phyloP scores from a whole-genome alignment of 2,797 vertebrate species.

The Acestrorhynchus altus region DNA sequence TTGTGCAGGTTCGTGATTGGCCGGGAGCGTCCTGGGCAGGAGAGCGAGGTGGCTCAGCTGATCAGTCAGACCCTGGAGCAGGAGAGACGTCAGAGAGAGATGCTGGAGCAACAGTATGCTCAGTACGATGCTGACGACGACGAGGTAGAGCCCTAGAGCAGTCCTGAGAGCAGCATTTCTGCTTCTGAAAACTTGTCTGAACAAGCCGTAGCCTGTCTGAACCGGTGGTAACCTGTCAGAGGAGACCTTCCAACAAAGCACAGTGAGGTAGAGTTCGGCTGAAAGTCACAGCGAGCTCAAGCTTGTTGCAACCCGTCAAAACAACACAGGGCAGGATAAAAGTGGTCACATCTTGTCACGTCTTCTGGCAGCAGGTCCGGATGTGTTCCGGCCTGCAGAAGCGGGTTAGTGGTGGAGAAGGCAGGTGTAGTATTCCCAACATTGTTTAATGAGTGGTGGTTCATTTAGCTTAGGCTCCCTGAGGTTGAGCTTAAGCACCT shows the following conservation, averaged over 20 bases:
- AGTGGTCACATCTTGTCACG: background rate
- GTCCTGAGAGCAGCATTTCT: conserved; percentile 3
- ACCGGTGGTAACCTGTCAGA: conserved; percentile 5
- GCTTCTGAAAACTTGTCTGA: conserved; percentile 22
- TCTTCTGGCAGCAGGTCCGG: background rate
- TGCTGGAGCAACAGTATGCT: conserved; percentile 94
- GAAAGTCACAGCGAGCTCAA: conserved; percentile 34
- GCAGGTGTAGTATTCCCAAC: background rate
- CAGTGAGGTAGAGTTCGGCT: conserved; percentile 25
- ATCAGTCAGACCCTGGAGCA: conserved; percentile 98
- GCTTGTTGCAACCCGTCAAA: conserved; percentile 28
- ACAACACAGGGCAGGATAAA: background rate
- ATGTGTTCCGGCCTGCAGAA: background rate
- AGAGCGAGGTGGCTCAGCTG: conserved; percentile 95
- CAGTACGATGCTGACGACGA: conserved; percentile 97
- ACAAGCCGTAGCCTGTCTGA: conserved; percentile 15
- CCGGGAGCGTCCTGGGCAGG: conserved; percentile 96
- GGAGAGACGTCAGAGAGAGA: conserved; percentile 92
- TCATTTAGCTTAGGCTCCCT: background rate
- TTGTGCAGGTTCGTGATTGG: conserved; percentile 92
- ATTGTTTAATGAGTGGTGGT: background rate
- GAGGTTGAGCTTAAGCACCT: background rate
- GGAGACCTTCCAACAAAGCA: background rate
- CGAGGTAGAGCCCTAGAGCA: conserved; percentile 80
- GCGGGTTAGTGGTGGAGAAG: background rate